A percentile compares a stretch with the other conserved stretches of the same genome.
phyloP scores from a whole-genome alignment of 2,888 invertebrate species.

The Azorinus chamasolen region DNA sequence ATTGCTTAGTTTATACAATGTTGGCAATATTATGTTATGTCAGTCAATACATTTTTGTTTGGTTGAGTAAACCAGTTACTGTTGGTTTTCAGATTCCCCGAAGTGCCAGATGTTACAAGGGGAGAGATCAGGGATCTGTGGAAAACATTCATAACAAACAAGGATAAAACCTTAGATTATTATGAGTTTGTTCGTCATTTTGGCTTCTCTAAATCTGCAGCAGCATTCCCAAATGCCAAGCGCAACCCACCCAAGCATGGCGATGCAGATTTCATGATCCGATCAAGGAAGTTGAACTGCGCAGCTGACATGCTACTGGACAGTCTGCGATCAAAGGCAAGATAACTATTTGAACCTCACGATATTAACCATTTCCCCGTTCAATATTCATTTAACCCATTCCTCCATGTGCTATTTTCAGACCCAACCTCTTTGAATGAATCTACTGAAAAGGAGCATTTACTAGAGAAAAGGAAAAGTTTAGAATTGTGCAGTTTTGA shows the following conservation, averaged over 20 bases:
- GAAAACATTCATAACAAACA: conserved; percentile 86
- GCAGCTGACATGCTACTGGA: conserved; percentile 85
- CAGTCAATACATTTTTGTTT: no score
- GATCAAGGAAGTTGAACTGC: conserved; percentile 85
- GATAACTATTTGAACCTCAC: no score
- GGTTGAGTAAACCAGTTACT: no score
- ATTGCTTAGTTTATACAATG: no score
- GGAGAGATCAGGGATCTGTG: conserved; percentile 85
- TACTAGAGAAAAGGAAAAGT: no score
- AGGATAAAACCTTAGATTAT: conserved; percentile 84
- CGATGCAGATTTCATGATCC: conserved; percentile 84
- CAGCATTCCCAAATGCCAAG: conserved; percentile 86
- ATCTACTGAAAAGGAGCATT: no score
- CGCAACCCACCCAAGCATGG: conserved; percentile 84
- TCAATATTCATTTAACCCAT: no score
- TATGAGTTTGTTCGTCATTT: conserved; percentile 85
- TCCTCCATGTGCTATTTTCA: no score
- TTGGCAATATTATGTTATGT: no score
- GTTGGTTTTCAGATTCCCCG: conserved; percentile 66
- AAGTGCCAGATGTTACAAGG: conserved; percentile 83
- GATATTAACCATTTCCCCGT: no score
- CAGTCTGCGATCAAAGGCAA: conserved; percentile 85
- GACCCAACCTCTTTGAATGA: no score
- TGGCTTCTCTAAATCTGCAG: conserved; percentile 84
- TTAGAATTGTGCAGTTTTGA: no score